phyloP scores from a whole-genome alignment of 2,888 invertebrate genomes.

The Drosophila cyrtoloma region DNA sequence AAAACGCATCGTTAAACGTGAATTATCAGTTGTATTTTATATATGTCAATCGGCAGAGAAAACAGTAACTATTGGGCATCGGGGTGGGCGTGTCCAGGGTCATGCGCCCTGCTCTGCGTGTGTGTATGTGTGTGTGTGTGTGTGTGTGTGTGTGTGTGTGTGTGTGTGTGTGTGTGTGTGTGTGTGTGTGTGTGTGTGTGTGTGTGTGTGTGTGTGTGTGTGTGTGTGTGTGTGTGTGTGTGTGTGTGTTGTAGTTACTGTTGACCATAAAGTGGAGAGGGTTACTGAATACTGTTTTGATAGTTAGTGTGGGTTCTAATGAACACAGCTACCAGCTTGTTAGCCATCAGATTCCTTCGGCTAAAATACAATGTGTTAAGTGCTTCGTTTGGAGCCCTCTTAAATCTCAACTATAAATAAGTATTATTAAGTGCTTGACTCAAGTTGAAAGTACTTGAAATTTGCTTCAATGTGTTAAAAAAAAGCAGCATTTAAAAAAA shows the following conservation, averaged over 20 bases:
- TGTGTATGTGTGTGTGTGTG: conserved; percentile 15
- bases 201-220: conserved; percentile 8
- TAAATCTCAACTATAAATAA: neutral
- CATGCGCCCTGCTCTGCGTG: conserved; percentile 1
- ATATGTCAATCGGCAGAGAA: conserved; percentile 11
- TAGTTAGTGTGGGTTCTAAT: conserved; percentile 15
- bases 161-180: conserved; percentile 19
- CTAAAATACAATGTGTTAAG: conserved; percentile 11
- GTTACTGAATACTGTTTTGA: conserved; percentile 12
- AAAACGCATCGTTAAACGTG: conserved; percentile 63
- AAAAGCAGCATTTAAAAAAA: neutral
- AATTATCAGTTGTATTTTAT: conserved; percentile 37
- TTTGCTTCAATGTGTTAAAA: no score
- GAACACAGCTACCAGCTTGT: conserved; percentile 9
- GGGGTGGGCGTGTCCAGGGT: conserved; percentile 33
- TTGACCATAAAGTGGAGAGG: conserved; percentile 24
- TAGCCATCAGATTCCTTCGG: conserved; percentile 9
- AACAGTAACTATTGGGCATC: neutral
- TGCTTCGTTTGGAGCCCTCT: neutral
- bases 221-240: conserved; percentile 4
- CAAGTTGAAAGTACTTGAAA: neutral
- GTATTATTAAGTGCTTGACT: neutral
- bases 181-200: conserved; percentile 6
- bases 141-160: neutral
- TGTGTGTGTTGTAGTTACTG: conserved; percentile 9